These are phyloP conservation scores for Dasyornis broadbenti DNA, from an alignment of 2,113 vertebrate species.

Conservation along the genomic window DNA sequence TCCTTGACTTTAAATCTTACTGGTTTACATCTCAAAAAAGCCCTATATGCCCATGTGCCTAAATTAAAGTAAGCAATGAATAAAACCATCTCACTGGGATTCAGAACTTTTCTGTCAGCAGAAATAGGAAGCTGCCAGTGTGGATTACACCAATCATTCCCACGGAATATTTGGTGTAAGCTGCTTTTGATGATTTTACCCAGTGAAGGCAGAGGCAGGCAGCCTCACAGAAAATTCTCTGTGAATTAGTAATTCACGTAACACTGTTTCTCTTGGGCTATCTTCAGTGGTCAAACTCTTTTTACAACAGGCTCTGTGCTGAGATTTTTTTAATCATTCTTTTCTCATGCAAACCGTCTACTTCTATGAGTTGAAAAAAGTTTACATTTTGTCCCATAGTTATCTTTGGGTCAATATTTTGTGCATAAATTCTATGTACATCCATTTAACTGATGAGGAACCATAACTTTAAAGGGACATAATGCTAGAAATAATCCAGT, in stretches of 20 bases:
- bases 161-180: neutral
- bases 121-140: neutral
- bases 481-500: neutral
- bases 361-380: neutral
- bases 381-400: neutral
- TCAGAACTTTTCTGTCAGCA: neutral
- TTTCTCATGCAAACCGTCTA: neutral
- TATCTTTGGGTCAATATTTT: neutral
- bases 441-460: neutral
- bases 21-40: neutral
- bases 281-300: neutral
- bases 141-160: neutral
- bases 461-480: neutral
- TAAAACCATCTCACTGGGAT: neutral
- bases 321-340: neutral
- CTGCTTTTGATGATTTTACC: neutral
- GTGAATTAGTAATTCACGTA: neutral
- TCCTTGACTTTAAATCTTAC: neutral
- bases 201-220: neutral
- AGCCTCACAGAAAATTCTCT: neutral
- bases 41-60: neutral
- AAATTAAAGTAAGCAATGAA: neutral
- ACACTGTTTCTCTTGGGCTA: neutral
- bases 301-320: neutral
- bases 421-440: neutral